Conservation (phyloP, 2,113 vertebrate species). For the Oryzias curvinotus region DNA sequence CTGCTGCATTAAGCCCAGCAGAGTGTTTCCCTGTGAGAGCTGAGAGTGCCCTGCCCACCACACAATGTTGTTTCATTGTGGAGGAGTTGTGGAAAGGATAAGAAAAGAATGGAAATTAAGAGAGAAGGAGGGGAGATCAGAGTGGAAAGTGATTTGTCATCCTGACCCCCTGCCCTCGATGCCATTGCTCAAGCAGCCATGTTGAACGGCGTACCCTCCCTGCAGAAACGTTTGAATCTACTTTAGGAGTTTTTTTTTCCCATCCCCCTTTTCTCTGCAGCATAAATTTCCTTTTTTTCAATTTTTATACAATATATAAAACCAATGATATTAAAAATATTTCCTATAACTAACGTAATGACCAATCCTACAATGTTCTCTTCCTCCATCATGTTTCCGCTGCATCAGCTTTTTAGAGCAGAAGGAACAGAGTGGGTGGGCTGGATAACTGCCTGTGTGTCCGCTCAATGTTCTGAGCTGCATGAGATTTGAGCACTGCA, state of each 20-base stretch:
- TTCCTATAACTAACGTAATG: constrained; percentile 4
- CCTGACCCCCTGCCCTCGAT: constrained; percentile 19
- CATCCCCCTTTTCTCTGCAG: constrained; percentile 1
- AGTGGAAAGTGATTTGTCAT: constrained; percentile 22
- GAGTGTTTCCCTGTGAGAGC: constrained; percentile 65
- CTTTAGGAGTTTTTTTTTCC: constrained; percentile 13
- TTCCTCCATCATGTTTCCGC: constrained; percentile 15
- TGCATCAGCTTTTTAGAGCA: constrained; percentile 66
- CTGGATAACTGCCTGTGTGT: constrained; percentile 32
- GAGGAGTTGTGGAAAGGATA: constrained; percentile 15
- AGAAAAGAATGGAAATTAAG: constrained; percentile 15
- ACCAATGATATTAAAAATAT: constrained; percentile 12
- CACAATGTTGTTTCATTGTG: constrained; percentile 59
- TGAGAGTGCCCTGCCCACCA: constrained; percentile 30
- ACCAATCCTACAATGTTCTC: not conserved
- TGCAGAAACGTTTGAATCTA: constrained; percentile 26
- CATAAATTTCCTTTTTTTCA: not conserved
- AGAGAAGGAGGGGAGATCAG: constrained; percentile 21
- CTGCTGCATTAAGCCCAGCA: constrained; percentile 68
- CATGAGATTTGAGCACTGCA: constrained; percentile 41
- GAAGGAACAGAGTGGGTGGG: constrained; percentile 48
- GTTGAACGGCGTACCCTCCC: constrained; percentile 30
- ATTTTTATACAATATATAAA: constrained; percentile 1
- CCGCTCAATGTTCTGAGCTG: constrained; percentile 35
- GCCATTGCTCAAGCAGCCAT: constrained; percentile 37